Evolutionary conservation across 1,140 invertebrate species (phyloP).

Genomic region (Aphaenogaster ashmeadi): DNA sequence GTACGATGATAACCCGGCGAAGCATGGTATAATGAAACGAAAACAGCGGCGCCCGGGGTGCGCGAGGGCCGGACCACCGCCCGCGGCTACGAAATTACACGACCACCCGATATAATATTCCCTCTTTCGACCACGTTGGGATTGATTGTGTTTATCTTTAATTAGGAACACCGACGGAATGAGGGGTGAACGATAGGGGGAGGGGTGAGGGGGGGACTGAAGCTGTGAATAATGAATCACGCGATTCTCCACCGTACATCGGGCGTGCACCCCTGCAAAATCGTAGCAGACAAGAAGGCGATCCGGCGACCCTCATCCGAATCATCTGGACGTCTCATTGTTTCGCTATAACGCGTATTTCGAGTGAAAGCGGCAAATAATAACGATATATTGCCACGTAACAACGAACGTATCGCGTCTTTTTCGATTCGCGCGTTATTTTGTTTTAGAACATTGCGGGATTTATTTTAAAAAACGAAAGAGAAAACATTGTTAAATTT

Average conservation of each 20-base stretch:
- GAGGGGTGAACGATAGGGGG: background rate
- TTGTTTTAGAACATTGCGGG: background rate
- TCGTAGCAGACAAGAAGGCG: constrained; percentile 33
- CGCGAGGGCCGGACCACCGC: constrained; percentile 7
- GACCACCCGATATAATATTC: constrained; percentile 84
- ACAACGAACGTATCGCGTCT: background rate
- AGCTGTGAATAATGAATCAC: constrained; percentile 84
- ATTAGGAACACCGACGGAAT: constrained; percentile 82
- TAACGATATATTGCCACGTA: background rate
- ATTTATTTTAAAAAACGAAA: background rate
- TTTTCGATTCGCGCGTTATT: background rate
- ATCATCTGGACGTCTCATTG: constrained; percentile 39
- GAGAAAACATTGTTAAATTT: background rate
- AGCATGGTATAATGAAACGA: constrained; percentile 84
- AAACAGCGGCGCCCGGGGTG: constrained; percentile 75
- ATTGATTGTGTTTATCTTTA: constrained; percentile 87
- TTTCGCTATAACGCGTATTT: constrained; percentile 23
- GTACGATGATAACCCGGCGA: constrained; percentile 79
- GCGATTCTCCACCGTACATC: constrained; percentile 74
- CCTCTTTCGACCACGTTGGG: constrained; percentile 80
- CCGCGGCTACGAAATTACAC: constrained; percentile 80
- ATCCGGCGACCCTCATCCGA: background rate
- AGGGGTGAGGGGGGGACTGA: constrained; percentile 6
- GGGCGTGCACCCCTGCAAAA: constrained; percentile 9
- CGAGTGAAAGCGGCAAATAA: constrained; percentile 10